These are phyloP conservation scores for Lepidocyrtinus sp. DNA, from an alignment of 2,888 invertebrate species.

Conservation along the genomic window DNA sequence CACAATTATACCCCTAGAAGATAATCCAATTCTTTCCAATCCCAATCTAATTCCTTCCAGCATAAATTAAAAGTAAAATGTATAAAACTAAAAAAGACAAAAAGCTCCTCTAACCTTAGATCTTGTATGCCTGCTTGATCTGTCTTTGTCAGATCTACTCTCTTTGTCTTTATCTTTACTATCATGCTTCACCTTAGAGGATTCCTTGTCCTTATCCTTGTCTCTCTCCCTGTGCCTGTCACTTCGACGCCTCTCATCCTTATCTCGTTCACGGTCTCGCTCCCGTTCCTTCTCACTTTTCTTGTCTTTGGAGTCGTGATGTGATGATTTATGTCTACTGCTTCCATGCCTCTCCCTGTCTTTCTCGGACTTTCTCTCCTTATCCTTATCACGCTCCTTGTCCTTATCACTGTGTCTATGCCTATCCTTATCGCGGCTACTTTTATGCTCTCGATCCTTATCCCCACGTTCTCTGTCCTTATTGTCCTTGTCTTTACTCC, in stretches of 20 bases:
- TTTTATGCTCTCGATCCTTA: constrained; percentile 63
- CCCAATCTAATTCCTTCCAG: constrained; percentile 22
- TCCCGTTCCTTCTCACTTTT: constrained; percentile 65
- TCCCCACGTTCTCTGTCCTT: constrained; percentile 59
- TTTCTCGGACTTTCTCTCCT: constrained; percentile 37
- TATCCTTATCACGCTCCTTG: constrained; percentile 56
- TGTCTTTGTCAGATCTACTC: constrained; percentile 40
- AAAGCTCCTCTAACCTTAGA: constrained; percentile 35
- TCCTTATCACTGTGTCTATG: constrained; percentile 53
- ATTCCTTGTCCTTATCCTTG: constrained; percentile 70
- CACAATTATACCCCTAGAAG: no score
- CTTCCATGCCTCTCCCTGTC: constrained; percentile 53
- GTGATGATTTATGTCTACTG: constrained; percentile 29
- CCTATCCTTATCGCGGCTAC: constrained; percentile 30
- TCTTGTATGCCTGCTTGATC: constrained; percentile 41
- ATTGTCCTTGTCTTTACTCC: constrained; percentile 65
- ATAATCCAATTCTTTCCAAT: not conserved
- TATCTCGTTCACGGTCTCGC: constrained; percentile 62
- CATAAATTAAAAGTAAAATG: constrained; percentile 26
- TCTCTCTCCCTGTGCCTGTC: constrained; percentile 65
- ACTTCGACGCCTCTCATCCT: not conserved
- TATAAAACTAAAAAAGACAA: constrained; percentile 29
- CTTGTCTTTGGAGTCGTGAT: constrained; percentile 35
- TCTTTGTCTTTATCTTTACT: constrained; percentile 48
- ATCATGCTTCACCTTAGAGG: constrained; percentile 54